These are phyloP conservation scores for Sarcophaga variegata DNA, from an alignment of 2,888 invertebrate genomes.

Conservation along the genomic window DNA sequence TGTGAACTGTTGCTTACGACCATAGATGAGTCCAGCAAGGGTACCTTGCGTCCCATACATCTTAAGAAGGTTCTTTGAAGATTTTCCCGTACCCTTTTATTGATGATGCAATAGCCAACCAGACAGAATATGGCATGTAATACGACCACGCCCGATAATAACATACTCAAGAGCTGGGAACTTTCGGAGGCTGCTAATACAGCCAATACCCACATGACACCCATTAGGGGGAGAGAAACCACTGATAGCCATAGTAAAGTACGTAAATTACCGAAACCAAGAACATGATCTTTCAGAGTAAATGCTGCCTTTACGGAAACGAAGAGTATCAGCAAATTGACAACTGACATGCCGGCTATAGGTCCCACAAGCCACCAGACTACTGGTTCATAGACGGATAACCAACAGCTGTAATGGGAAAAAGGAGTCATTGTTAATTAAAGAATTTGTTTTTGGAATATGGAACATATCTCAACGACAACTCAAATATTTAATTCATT, in stretches of 20 bases:
- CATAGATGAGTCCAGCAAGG: constrained; percentile 88
- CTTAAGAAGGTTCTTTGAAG: constrained; percentile 84
- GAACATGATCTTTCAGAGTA: constrained; percentile 93
- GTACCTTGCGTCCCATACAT: constrained; percentile 92
- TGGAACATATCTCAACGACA: too few species aligned
- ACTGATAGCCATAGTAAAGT: constrained; percentile 94
- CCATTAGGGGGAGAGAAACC: constrained; percentile 91
- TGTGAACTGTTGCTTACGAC: constrained; percentile 90
- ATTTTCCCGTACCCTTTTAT: constrained; percentile 91
- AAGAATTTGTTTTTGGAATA: too few species aligned
- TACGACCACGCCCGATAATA: constrained; percentile 89
- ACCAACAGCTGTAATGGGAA: constrained; percentile 90
- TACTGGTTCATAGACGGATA: constrained; percentile 95
- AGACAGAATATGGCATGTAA: constrained; percentile 92
- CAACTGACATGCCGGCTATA: constrained; percentile 89
- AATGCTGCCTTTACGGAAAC: constrained; percentile 95
- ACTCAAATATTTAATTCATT: too few species aligned
- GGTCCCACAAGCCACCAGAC: constrained; percentile 98
- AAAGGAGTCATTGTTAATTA: not conserved
- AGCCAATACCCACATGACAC: constrained; percentile 93
- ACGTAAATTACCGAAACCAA: constrained; percentile 92
- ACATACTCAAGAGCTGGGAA: constrained; percentile 87
- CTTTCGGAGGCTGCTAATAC: constrained; percentile 90
- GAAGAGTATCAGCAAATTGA: constrained; percentile 90
- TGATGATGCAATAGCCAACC: constrained; percentile 93